Conservation (phyloP, 2,888 invertebrate genomes). For the Andrena camellia region DNA sequence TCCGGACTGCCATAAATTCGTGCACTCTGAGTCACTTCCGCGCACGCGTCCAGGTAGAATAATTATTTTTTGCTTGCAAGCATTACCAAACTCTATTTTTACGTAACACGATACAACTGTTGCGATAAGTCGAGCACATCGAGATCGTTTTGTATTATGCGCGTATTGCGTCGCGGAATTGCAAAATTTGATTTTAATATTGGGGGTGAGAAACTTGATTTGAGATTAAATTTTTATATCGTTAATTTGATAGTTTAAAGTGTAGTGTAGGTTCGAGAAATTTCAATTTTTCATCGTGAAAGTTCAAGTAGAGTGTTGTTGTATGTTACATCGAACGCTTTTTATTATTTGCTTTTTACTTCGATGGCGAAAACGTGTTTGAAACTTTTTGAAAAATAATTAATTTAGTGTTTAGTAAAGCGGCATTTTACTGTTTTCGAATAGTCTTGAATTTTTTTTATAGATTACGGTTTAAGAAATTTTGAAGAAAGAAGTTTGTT, state of each 20-base stretch:
- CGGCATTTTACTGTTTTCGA: too few relatives aligned
- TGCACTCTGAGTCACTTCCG: conserved; percentile 42
- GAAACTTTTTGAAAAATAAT: too few relatives aligned
- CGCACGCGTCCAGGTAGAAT: neutral
- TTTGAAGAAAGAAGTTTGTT: too few relatives aligned
- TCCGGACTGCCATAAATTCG: conserved; percentile 27
- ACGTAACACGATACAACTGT: conserved; percentile 18
- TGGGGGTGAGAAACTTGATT: neutral
- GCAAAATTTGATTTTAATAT: neutral
- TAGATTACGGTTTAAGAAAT: too few relatives aligned
- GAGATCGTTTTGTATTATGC: neutral
- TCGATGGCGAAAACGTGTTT: neutral
- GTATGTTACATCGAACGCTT: neutral
- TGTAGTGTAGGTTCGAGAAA: neutral
- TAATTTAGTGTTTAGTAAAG: too few relatives aligned
- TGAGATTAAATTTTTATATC: neutral
- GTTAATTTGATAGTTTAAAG: too few relatives aligned
- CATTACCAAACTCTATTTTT: conserved; percentile 33
- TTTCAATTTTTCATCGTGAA: neutral
- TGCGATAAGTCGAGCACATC: conserved; percentile 2
- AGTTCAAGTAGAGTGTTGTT: neutral
- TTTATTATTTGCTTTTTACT: neutral
- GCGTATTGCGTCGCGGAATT: neutral
- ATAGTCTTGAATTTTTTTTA: too few relatives aligned
- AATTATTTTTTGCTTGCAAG: conserved; percentile 1